Conservation (phyloP, 2,797 vertebrate species). For the Chromis chromis region DNA sequence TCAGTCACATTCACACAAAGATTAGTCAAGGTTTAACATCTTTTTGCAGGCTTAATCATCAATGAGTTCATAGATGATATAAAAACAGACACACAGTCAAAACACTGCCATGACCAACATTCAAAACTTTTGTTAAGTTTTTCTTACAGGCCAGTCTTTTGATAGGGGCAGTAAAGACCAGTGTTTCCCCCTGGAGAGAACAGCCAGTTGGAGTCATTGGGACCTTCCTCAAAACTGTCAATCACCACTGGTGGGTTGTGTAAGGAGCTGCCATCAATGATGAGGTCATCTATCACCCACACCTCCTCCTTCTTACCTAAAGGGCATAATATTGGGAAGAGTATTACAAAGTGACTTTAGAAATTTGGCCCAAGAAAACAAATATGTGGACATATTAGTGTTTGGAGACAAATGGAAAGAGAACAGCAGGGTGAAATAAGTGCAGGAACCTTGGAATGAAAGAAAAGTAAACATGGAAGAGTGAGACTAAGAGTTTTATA, state of each 20-base stretch:
- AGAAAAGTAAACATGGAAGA: neutral
- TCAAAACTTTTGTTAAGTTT: slow-evolving; percentile 1
- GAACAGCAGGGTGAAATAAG: neutral
- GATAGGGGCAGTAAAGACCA: slow-evolving; percentile 96
- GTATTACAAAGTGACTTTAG: slow-evolving; percentile 13
- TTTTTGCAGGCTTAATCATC: slow-evolving; percentile 32
- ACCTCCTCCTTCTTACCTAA: slow-evolving; percentile 98
- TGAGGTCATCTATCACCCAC: slow-evolving; percentile 98
- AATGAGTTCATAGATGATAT: neutral
- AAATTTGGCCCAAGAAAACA: neutral
- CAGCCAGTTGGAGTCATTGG: slow-evolving; percentile 94
- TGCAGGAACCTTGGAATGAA: neutral
- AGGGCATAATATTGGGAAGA: slow-evolving; percentile 32
- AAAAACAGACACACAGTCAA: slow-evolving; percentile 11
- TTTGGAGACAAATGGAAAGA: slow-evolving; percentile 1
- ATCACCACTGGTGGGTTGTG: slow-evolving; percentile 90
- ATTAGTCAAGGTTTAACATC: slow-evolving; percentile 23
- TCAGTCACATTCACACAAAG: slow-evolving; percentile 47
- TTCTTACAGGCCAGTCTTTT: slow-evolving; percentile 93
- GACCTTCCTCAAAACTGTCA: slow-evolving; percentile 95
- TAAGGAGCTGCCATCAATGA: slow-evolving; percentile 93
- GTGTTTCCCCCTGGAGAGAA: slow-evolving; percentile 98
- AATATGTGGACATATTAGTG: neutral
- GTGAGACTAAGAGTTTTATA: neutral
- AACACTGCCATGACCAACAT: neutral